Evolutionary conservation across 2,888 invertebrate genomes (phyloP), one percentile per base, ranked within the genome.

Genomic region (Volucella inflata): DNA sequence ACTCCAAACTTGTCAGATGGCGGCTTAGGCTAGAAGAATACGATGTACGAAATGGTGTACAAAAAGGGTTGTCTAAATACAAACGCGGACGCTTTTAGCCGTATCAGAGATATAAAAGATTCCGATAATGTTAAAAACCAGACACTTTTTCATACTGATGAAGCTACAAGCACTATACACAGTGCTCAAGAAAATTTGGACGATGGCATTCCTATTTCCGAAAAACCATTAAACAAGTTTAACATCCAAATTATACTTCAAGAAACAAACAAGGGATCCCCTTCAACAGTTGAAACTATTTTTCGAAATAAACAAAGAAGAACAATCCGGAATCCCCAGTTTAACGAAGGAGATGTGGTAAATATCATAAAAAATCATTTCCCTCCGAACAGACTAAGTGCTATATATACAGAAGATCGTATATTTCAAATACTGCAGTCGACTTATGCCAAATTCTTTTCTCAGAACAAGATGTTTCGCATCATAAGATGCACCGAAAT

Each of bases 1-100:
- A n/a, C n/a, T n/a, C n/a, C n/a, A n/a, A n/a, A 81, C 81, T 91
- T 8, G 89, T 88, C 3, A 60, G 91, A 4, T 92, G 91, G 91
- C 79, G 89, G 9, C 68, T 91, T 30, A 89, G 88, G 76, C 68
- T 90, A 12, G 88, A 88, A n/a, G n/a, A n/a, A n/a, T n/a, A n/a
- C n/a, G n/a, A n/a, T n/a, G n/a, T n/a, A n/a, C n/a, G n/a, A n/a
- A n/a, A n/a, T n/a, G n/a, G n/a, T n/a, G n/a, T n/a, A n/a, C n/a
- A n/a, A n/a, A n/a, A n/a, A n/a, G n/a, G n/a, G n/a, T n/a, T n/a
- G n/a, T n/a, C n/a, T n/a, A n/a, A n/a, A n/a, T n/a, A n/a, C n/a
- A n/a, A n/a, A n/a, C n/a, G n/a, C n/a, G n/a, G 87, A 88, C 36
- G 87, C 87, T 3, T 50, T 87, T 12, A 84, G 75, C 44, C 46